These are phyloP conservation scores for Stylophora pistillata DNA, from an alignment of 64 coral and sea anemone species.

Conservation along the genomic window DNA sequence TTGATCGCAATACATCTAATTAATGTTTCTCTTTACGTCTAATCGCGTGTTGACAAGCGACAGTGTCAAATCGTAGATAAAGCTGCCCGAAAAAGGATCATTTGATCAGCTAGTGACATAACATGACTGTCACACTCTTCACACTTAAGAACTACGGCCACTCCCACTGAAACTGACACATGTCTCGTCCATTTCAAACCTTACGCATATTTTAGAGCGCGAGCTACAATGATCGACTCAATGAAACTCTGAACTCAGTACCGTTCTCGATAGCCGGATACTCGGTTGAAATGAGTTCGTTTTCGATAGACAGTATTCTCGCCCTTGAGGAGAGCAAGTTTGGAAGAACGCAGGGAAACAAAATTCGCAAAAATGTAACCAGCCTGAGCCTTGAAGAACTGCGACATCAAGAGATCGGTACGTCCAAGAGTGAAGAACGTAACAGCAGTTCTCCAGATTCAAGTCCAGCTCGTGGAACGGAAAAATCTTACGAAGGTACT, in stretches of 20 bases:
- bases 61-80: slow-evolving; percentile 45
- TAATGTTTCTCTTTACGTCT: slow-evolving; percentile 12
- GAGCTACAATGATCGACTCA: slow-evolving; percentile 19
- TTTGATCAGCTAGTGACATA: slow-evolving; percentile 42
- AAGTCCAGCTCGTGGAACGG: background rate
- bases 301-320: slow-evolving; percentile 44
- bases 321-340: slow-evolving; percentile 19
- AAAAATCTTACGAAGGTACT: slow-evolving; percentile 40
- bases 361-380: background rate
- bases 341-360: background rate
- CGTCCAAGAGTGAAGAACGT: background rate
- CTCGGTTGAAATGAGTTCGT: slow-evolving; percentile 18
- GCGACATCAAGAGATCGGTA: background rate
- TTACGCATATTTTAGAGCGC: slow-evolving; percentile 39
- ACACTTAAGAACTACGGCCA: slow-evolving; percentile 1
- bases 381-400: background rate
- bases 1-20: slow-evolving; percentile 13
- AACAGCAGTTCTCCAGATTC: slow-evolving; percentile 25
- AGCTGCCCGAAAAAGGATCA: slow-evolving; percentile 34
- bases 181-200: slow-evolving; percentile 31
- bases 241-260: background rate
- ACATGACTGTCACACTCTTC: slow-evolving; percentile 21
- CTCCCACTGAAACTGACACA: slow-evolving; percentile 36
- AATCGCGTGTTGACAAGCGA: slow-evolving; percentile 46
- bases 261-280: slow-evolving; percentile 1